phyloP scores from a whole-genome alignment of 2,113 vertebrate species.

The Limnothrissa miodon region DNA sequence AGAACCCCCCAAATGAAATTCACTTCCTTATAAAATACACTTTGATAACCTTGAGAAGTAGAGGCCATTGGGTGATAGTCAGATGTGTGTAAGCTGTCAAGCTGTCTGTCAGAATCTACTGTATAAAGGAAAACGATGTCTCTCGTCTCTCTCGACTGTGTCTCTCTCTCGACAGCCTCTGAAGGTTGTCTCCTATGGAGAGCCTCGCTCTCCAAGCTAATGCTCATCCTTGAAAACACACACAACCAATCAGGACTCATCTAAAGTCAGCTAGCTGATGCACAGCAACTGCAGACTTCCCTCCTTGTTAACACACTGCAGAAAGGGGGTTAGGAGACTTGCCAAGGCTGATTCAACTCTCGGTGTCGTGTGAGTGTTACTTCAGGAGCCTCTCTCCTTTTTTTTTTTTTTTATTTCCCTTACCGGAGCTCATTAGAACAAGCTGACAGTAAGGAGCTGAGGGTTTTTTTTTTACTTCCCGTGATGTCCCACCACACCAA shows the following conservation, averaged over 20 bases:
- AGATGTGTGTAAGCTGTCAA: not conserved
- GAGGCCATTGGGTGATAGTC: not conserved
- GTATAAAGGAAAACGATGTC: not conserved
- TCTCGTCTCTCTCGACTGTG: too few relatives aligned
- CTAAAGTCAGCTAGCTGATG: not conserved
- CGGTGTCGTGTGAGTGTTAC: not conserved
- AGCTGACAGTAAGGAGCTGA: not conserved
- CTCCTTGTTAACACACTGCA: not conserved
- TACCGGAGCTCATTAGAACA: not conserved
- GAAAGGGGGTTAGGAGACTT: not conserved
- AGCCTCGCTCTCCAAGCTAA: not conserved
- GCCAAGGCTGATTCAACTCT: constrained; percentile 2
- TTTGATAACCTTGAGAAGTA: not conserved
- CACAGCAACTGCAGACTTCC: not conserved
- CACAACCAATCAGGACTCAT: not conserved
- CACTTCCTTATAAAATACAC: not conserved
- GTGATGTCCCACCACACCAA: not conserved
- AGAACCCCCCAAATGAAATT: not conserved
- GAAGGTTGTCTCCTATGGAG: not conserved
- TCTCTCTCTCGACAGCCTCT: too few relatives aligned
- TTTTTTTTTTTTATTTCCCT: not conserved
- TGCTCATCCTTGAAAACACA: not conserved
- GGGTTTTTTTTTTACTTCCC: not conserved
- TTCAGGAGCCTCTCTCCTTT: not conserved
- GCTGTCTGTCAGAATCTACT: not conserved